phyloP scores from a whole-genome alignment of 2,888 invertebrate species.

The Cephus rjabovi region DNA sequence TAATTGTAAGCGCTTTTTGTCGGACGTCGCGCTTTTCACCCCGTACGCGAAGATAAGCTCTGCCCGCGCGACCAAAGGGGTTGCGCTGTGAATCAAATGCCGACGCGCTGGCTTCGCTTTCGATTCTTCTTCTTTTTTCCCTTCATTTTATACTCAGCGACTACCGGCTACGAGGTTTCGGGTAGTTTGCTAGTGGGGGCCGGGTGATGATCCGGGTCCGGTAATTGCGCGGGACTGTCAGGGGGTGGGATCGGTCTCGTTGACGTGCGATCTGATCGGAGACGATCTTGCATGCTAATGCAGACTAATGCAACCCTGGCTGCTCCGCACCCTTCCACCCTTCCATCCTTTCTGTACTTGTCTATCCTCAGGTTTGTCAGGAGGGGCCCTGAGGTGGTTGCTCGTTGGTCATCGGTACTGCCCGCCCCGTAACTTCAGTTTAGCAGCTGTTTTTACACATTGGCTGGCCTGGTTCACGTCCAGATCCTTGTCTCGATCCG shows the following conservation, averaged over 20 bases:
- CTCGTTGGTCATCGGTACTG: not conserved
- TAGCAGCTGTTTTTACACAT: slow-evolving; percentile 6
- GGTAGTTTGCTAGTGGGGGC: not conserved
- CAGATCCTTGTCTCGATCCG: not conserved
- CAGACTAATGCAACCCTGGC: slow-evolving; percentile 17
- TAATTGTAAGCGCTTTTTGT: too few species aligned
- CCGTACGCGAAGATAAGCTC: too few species aligned
- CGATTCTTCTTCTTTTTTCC: too few species aligned
- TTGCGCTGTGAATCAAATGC: too few species aligned
- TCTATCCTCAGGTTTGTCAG: slow-evolving; percentile 3
- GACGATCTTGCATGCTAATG: slow-evolving; percentile 20
- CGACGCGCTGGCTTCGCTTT: too few species aligned
- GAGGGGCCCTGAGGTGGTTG: not conserved
- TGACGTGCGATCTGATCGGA: slow-evolving; percentile 5
- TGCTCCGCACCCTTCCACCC: slow-evolving; percentile 1
- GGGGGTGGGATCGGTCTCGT: not conserved
- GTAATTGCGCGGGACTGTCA: not conserved
- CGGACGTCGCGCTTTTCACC: too few species aligned
- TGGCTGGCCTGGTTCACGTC: not conserved
- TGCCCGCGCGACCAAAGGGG: too few species aligned
- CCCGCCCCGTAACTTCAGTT: slow-evolving; percentile 12
- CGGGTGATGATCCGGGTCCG: not conserved
- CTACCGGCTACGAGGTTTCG: not conserved
- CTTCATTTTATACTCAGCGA: not conserved
- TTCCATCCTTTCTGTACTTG: not conserved